Base-by-base conservation (phyloP, 2,797 vertebrate genomes). In the Helicolenus hilgendorfi region DNA sequence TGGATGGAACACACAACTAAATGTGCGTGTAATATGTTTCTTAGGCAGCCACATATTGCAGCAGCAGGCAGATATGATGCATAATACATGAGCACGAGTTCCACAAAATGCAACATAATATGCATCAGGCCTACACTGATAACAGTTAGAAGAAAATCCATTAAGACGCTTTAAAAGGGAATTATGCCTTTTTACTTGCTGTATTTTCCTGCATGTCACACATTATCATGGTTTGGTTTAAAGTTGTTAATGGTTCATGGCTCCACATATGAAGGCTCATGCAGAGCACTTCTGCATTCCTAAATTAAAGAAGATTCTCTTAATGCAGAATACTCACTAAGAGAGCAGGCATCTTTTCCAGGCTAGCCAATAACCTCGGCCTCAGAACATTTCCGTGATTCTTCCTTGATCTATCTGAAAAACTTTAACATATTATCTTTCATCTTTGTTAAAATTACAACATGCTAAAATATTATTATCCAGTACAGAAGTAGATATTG, bases 51-150 rank as follows among this genome's bases (percentile, higher is more conserved):
- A 8, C 82, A 11, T 29, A 2, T 4, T 74, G 49, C 81, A 74
- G 49, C 81, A 73, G 2, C 14, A 53, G 68, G 62, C 85, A 33
- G 63, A 29, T 31, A 1, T 7, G 56, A 79, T 85, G 64, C 27
- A 84, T 86, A 70, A 88, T 36, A 22, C 58, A 90, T 75, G 81
- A 73, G 59, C 70, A 75, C 24, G 8, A 65, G 49, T n/a, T 72
- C 36, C 31, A 69, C 33, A 85, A 56, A 81, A 70, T 31, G 45
- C 35, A 70, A 14, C 27, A 33, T 81, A 49, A 82, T 76, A 2
- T 80, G 72, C 71, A 71, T 73, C 68, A 29, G 75, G 41, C 73
- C 45, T 8, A 1, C 24, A 33, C 53, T 70, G 67, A 72, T 89
- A 81, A 83, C 82, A 81, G 29, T 5, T 8, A 64, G 35, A 69